A percentile compares a stretch with the other conserved stretches of the same genome.
phyloP scores from a whole-genome alignment of 2,113 vertebrate species.

The Pao palembangensis region DNA sequence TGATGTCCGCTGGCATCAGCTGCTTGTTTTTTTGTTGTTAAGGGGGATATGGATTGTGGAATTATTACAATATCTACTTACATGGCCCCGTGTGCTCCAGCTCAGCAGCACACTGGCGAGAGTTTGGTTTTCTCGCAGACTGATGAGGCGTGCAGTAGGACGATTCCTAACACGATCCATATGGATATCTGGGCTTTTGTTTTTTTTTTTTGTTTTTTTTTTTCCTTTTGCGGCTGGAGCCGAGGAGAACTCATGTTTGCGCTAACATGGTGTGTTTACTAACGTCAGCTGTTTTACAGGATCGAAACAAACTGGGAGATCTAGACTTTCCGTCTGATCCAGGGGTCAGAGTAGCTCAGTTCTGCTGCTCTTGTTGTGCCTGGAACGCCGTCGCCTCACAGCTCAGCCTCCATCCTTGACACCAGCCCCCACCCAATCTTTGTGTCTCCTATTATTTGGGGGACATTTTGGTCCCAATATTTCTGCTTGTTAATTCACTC shows the following conservation, averaged over 20 bases:
- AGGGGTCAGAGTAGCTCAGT: neutral
- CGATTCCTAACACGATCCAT: slow-evolving; percentile 55
- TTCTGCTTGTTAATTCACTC: slow-evolving; percentile 10
- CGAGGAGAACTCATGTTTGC: slow-evolving; percentile 30
- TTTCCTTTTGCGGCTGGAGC: slow-evolving; percentile 18
- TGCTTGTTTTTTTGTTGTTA: slow-evolving; percentile 39
- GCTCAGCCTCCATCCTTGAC: too few species aligned
- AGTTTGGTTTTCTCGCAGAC: slow-evolving; percentile 51
- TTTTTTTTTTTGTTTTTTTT: too few species aligned
- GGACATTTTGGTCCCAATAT: neutral
- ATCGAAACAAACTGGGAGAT: neutral
- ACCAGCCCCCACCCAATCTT: slow-evolving; percentile 1
- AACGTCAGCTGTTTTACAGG: slow-evolving; percentile 24
- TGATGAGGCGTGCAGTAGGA: slow-evolving; percentile 50
- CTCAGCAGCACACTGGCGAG: slow-evolving; percentile 23
- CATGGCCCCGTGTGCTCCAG: slow-evolving; percentile 35
- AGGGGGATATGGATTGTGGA: slow-evolving; percentile 36
- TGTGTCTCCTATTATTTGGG: slow-evolving; percentile 7
- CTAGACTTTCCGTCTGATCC: neutral
- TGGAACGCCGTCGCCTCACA: neutral
- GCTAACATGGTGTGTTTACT: slow-evolving; percentile 37
- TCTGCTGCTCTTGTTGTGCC: neutral
- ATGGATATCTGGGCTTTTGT: slow-evolving; percentile 35
- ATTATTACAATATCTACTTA: slow-evolving; percentile 58
- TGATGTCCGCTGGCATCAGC: slow-evolving; percentile 50